Percentiles rank a stretch among this genome's conserved stretches.
Evolutionary conservation across 2,888 invertebrate species (phyloP).

Genomic region (Cephalotes varians): DNA sequence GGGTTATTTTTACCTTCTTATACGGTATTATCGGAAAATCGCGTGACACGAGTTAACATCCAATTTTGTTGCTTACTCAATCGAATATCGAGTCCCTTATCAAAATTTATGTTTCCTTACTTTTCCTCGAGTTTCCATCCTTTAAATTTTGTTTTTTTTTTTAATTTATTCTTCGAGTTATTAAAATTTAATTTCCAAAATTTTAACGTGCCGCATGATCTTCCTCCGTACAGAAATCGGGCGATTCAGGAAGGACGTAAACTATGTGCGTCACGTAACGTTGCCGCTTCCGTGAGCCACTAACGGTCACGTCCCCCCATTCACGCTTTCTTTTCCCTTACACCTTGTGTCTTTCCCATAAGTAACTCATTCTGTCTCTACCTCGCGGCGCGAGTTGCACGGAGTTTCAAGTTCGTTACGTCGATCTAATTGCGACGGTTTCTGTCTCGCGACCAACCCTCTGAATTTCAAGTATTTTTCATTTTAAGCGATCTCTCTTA

Average conservation of each 20-base stretch:
- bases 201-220: background rate
- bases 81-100: no score
- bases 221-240: background rate
- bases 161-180: background rate
- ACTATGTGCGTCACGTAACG: constrained; percentile 51
- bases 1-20: background rate
- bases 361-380: constrained; percentile 40
- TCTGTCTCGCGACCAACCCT: background rate
- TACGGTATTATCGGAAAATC: background rate
- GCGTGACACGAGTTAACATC: background rate
- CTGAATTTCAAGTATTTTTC: constrained; percentile 51
- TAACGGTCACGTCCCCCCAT: constrained; percentile 23
- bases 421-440: constrained; percentile 45
- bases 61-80: background rate
- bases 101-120: background rate
- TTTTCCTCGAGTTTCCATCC: no score
- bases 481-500: constrained; percentile 27
- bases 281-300: constrained; percentile 37
- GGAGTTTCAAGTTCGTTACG: constrained; percentile 49
- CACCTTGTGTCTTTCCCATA: constrained; percentile 17
- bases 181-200: background rate
- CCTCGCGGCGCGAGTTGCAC: constrained; percentile 38
- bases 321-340: constrained; percentile 45
- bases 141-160: background rate
- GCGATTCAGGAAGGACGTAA: background rate